phyloP scores from a whole-genome alignment of 2,113 vertebrate species.

The Ictalurus punctatus region DNA sequence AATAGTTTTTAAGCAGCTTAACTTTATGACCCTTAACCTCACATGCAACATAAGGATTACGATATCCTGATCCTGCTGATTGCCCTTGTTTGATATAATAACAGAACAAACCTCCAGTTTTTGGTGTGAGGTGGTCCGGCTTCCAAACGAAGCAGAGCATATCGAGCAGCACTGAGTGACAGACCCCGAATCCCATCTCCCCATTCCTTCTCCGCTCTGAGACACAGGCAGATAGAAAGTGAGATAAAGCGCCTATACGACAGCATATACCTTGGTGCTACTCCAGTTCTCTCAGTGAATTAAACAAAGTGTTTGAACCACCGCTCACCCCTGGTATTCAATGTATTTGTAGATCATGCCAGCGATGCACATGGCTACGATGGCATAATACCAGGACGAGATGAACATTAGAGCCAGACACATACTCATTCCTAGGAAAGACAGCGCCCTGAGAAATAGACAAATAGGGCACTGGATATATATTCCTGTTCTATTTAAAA shows the following conservation, averaged over 20 bases:
- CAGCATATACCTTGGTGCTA: background rate
- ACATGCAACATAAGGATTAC: background rate
- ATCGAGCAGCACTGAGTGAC: slow-evolving; percentile 93
- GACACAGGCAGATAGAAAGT: slow-evolving; percentile 29
- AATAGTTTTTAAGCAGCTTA: background rate
- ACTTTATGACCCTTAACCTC: background rate
- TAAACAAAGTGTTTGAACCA: background rate
- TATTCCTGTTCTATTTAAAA: background rate
- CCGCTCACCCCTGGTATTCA: slow-evolving; percentile 93
- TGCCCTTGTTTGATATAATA: background rate
- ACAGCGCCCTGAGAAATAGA: slow-evolving; percentile 80
- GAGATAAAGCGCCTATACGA: background rate
- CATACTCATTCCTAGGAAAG: slow-evolving; percentile 97
- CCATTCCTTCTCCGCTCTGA: slow-evolving; percentile 95
- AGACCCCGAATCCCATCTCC: slow-evolving; percentile 95
- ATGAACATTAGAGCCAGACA: slow-evolving; percentile 97
- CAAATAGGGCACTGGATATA: background rate
- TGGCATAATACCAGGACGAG: slow-evolving; percentile 98
- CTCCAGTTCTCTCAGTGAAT: too few species aligned
- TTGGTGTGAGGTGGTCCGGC: slow-evolving; percentile 96
- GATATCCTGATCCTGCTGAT: background rate
- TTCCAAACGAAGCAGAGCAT: slow-evolving; percentile 87
- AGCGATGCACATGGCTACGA: slow-evolving; percentile 96
- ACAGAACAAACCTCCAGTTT: slow-evolving; percentile 89
- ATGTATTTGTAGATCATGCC: slow-evolving; percentile 99